Conservation (phyloP, 2,113 vertebrate genomes). For the Gracilinanus agilis region DNA sequence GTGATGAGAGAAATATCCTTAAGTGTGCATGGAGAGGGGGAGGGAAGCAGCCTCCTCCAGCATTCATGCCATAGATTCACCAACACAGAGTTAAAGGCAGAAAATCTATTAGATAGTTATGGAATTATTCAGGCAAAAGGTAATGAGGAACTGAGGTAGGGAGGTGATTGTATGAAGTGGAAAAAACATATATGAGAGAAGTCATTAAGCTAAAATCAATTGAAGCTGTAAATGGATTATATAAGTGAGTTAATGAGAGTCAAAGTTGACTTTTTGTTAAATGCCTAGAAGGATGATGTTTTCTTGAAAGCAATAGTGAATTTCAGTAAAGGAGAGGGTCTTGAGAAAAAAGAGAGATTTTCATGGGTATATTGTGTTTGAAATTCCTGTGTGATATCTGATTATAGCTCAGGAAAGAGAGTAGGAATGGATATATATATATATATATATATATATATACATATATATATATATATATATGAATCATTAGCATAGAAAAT, state of each 20-base stretch:
- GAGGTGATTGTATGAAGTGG: not conserved
- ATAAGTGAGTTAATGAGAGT: not conserved
- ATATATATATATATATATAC: no score
- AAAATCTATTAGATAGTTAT: no score
- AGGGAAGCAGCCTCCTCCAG: no score
- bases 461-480: no score
- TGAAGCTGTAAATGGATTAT: not conserved
- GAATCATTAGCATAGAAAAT: not conserved
- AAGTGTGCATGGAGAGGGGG: no score
- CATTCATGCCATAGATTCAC: no score
- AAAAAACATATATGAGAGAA: not conserved
- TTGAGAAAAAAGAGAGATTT: not conserved
- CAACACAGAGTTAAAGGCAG: not conserved
- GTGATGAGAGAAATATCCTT: no score
- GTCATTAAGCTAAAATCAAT: not conserved
- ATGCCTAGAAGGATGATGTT: not conserved
- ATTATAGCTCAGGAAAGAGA: no score
- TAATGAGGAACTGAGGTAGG: not conserved
- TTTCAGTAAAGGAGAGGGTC: not conserved
- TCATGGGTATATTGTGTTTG: not conserved
- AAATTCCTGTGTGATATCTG: not conserved
- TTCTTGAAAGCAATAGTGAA: not conserved
- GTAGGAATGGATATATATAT: no score
- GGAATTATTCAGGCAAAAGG: not conserved
- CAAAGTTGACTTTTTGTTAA: not conserved